Conservation (phyloP, 2,888 invertebrate species). For the Tinea pellionella region DNA sequence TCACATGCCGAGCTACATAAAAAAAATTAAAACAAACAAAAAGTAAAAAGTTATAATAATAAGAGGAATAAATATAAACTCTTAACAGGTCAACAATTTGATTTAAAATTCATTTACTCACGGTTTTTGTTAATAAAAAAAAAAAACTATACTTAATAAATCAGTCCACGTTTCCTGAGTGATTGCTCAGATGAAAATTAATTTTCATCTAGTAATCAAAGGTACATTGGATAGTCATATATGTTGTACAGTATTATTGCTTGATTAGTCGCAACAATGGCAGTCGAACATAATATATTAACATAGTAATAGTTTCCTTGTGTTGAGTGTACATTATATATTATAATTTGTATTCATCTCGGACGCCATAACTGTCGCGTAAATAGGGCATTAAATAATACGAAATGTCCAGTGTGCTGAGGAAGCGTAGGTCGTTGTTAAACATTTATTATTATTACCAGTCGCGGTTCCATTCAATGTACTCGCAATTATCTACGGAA, state of each 20-base stretch:
- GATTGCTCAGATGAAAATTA: not conserved
- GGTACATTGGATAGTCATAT: not conserved
- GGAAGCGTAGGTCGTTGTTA: constrained; percentile 5
- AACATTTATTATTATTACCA: not conserved
- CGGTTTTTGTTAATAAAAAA: not conserved
- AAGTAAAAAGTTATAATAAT: no score
- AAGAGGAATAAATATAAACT: no score
- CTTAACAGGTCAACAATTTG: no score
- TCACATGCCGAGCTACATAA: no score
- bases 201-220: not conserved
- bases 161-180: not conserved
- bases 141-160: not conserved
- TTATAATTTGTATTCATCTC: constrained; percentile 9
- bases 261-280: not conserved
- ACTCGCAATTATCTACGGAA: constrained; percentile 1
- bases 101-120: not conserved
- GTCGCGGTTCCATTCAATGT: not conserved
- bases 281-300: not conserved
- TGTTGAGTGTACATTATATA: no score
- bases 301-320: not conserved
- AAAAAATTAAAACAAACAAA: no score
- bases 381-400: constrained; percentile 7
- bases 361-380: not conserved
- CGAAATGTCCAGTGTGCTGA: not conserved
- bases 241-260: not conserved